Evolutionary conservation across 2,113 vertebrate genomes (phyloP), one percentile per base, ranked within the genome.

Genomic region (Channa maculata): DNA sequence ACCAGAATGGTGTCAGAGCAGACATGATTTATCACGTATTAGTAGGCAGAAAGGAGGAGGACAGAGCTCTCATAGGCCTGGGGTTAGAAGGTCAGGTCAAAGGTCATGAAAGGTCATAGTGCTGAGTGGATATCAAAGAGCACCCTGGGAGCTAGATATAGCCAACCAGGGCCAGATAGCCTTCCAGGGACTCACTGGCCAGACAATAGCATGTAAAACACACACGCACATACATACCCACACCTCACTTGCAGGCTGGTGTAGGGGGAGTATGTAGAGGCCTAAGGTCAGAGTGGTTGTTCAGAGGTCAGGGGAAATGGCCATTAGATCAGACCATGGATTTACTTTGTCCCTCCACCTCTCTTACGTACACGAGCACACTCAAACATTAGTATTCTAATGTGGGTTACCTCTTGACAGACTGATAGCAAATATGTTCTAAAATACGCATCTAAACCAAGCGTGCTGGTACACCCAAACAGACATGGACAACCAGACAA

Each of bases 1-100:
- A 76, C 39, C 61, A 79, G 69, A 82, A 38, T 13, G 14, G 89
- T 70, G 65, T 93, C 91, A 89, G 37, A 13, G 69, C 65, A 63
- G 67, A 77, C 65, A 84, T 96, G 96, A 97, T 97, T 96, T 95
- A 96, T 96, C 92, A 89, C 92, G 75, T 89, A 87, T 93, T 92
- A 88, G 89, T 83, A 50, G 6, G 79, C 63, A 81, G 69, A 81
- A 76, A 75, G 81, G 79, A 72, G 84, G 83, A 75, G 75, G 64
- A 67, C 65, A 46, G 64, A 49, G 68, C 77, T 80, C 76, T 79
- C 80, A 65, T 90, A 90, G 78, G 83, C 79, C 75, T 24, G 41
- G 64, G 78, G 85, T 93, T 86, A 72, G 77, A 53, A 65, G 62
- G 84, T 90, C 86, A 74, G 83, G 89, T 88, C 90, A 83, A 38